These are phyloP conservation scores for Sympetrum striolatum DNA, from an alignment of 2,888 invertebrate species.

Conservation along the genomic window DNA sequence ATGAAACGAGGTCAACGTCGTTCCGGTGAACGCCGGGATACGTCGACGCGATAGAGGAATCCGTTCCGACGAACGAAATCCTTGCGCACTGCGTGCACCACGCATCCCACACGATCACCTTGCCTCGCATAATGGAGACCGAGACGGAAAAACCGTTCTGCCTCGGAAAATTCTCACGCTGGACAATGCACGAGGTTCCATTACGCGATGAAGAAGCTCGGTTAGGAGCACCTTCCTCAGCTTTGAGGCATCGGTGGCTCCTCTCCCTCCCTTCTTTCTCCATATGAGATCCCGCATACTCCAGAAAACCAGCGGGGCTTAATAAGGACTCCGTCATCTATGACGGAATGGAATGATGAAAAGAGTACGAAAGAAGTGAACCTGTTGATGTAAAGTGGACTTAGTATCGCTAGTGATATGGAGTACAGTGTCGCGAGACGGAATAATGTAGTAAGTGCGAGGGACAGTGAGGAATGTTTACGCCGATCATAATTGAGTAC, in stretches of 20 bases:
- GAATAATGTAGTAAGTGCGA: too few species aligned
- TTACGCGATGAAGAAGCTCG: background rate
- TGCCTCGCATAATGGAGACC: background rate
- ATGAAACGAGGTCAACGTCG: background rate
- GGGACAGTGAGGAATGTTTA: background rate
- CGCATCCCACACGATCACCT: background rate
- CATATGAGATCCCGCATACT: background rate
- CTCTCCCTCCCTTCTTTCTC: too few species aligned
- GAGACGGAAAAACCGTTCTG: background rate
- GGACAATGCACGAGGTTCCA: background rate
- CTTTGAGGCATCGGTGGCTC: background rate
- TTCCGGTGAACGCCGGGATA: background rate
- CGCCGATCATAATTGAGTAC: too few species aligned
- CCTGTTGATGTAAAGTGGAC: background rate
- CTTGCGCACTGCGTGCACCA: background rate
- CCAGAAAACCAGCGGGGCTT: background rate
- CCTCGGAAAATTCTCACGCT: background rate
- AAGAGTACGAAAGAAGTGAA: background rate
- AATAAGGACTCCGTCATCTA: background rate
- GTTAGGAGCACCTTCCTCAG: background rate
- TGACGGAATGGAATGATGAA: background rate
- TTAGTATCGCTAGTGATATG: too few species aligned
- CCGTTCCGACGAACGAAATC: background rate
- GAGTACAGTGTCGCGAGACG: too few species aligned
- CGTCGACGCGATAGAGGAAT: background rate